Conservation (phyloP, 2,113 vertebrate genomes). For the Cyprinodon tularosa region DNA sequence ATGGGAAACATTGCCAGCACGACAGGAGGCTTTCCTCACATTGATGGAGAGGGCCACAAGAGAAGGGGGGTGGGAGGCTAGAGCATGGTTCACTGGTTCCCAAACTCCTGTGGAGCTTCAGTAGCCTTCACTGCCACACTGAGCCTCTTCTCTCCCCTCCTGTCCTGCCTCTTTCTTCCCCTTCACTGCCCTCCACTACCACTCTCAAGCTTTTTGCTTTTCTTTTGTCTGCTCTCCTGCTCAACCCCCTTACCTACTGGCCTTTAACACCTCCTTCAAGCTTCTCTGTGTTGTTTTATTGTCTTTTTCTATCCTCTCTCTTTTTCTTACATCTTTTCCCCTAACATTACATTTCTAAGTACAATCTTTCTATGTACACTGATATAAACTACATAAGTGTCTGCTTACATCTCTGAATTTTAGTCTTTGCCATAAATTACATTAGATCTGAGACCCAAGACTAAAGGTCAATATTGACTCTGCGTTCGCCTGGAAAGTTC, state of each 20-base stretch:
- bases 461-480: slow-evolving; percentile 75
- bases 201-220: slow-evolving; percentile 46
- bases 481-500: slow-evolving; percentile 51
- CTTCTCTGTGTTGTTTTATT: slow-evolving; percentile 37
- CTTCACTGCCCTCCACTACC: slow-evolving; percentile 57
- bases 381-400: neutral
- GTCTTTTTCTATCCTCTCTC: slow-evolving; percentile 5
- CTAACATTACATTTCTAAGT: slow-evolving; percentile 17
- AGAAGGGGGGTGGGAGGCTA: slow-evolving; percentile 32
- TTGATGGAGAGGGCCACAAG: slow-evolving; percentile 61
- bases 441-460: slow-evolving; percentile 63
- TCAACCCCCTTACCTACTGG: slow-evolving; percentile 55
- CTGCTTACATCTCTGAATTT: slow-evolving; percentile 54
- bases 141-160: slow-evolving; percentile 65
- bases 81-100: slow-evolving; percentile 71
- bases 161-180: slow-evolving; percentile 64
- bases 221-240: slow-evolving; percentile 36
- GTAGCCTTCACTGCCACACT: slow-evolving; percentile 67
- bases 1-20: slow-evolving; percentile 65
- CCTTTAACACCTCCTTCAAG: slow-evolving; percentile 54
- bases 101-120: slow-evolving; percentile 77
- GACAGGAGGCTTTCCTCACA: slow-evolving; percentile 75
- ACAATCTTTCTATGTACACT: slow-evolving; percentile 19
- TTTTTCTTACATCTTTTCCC: slow-evolving; percentile 25
- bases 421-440: slow-evolving; percentile 64